These are phyloP conservation scores for Neolamprologus modestus DNA, from an alignment of 2,113 vertebrate species.

Conservation along the genomic window DNA sequence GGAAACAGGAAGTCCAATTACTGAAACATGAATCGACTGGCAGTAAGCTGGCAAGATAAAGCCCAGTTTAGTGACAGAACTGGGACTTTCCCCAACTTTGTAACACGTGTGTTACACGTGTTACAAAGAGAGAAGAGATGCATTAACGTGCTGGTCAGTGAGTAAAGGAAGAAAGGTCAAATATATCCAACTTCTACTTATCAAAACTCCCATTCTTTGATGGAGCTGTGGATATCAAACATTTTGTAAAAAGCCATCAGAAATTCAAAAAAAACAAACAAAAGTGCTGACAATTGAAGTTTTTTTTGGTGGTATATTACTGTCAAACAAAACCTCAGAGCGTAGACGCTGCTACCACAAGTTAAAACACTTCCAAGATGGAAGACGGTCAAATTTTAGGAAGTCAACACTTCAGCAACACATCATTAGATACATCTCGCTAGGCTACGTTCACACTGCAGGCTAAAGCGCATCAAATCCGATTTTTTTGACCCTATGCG, in stretches of 20 bases:
- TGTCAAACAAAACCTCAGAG: not conserved
- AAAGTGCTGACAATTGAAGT: not conserved
- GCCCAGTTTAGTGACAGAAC: not conserved
- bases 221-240: not conserved
- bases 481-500: no score
- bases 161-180: not conserved
- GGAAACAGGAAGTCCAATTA: conserved; percentile 7
- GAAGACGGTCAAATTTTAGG: not conserved
- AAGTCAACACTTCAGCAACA: not conserved
- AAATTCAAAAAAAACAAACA: not conserved
- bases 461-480: no score
- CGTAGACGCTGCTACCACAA: not conserved
- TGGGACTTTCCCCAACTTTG: not conserved
- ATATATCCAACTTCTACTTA: not conserved
- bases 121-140: not conserved
- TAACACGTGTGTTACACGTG: not conserved
- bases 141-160: not conserved
- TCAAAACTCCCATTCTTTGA: not conserved
- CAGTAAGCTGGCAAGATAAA: not conserved
- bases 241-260: conserved; percentile 1
- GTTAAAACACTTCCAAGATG: not conserved
- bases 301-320: not conserved
- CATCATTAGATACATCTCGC: not conserved
- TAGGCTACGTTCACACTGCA: not conserved
- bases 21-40: conserved; percentile 15